A percentile compares a stretch with the other conserved stretches of the same genome.
Evolutionary conservation across 1,140 invertebrate genomes (phyloP).

Genomic region (Dufourea novaeangliae): DNA sequence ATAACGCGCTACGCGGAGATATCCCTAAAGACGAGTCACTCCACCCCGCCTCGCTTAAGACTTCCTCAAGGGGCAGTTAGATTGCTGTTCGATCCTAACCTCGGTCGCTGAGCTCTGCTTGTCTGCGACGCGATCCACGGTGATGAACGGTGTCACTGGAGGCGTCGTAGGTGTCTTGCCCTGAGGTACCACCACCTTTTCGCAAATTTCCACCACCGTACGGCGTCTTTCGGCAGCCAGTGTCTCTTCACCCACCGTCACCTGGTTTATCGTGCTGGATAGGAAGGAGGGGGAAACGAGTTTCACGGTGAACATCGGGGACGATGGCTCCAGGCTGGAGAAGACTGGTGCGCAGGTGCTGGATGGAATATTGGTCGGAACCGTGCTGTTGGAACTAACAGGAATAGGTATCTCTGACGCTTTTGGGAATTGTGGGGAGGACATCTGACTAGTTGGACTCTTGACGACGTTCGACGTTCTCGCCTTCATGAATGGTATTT

Average conservation of each 20-base stretch:
- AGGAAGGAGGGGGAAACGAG: constrained; percentile 4
- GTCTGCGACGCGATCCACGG: constrained; percentile 69
- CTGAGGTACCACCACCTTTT: constrained; percentile 76
- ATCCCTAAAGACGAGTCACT: constrained; percentile 16
- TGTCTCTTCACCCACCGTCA: constrained; percentile 42
- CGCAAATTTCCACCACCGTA: constrained; percentile 77
- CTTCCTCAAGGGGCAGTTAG: constrained; percentile 67
- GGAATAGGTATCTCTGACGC: constrained; percentile 71
- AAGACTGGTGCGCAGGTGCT: constrained; percentile 21
- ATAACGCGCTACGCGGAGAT: constrained; percentile 32
- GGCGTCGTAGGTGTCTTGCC: constrained; percentile 63
- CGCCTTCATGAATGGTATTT: constrained; percentile 28
- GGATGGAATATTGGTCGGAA: constrained; percentile 1
- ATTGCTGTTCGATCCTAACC: constrained; percentile 76
- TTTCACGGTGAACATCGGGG: constrained; percentile 24
- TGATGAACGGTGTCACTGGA: constrained; percentile 74
- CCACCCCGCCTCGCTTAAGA: constrained; percentile 55
- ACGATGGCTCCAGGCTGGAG: constrained; percentile 36
- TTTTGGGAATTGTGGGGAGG: constrained; percentile 35
- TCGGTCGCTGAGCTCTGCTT: constrained; percentile 66
- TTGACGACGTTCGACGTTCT: constrained; percentile 30
- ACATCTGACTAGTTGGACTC: constrained; percentile 23
- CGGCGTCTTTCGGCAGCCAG: constrained; percentile 63
- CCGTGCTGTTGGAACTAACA: constrained; percentile 12
- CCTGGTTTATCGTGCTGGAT: constrained; percentile 51